A percentile compares a stretch with the other conserved stretches of the same genome.
These are phyloP conservation scores for Acanthochromis polyacanthus DNA, from an alignment of 2,113 vertebrate genomes.

Conservation along the genomic window DNA sequence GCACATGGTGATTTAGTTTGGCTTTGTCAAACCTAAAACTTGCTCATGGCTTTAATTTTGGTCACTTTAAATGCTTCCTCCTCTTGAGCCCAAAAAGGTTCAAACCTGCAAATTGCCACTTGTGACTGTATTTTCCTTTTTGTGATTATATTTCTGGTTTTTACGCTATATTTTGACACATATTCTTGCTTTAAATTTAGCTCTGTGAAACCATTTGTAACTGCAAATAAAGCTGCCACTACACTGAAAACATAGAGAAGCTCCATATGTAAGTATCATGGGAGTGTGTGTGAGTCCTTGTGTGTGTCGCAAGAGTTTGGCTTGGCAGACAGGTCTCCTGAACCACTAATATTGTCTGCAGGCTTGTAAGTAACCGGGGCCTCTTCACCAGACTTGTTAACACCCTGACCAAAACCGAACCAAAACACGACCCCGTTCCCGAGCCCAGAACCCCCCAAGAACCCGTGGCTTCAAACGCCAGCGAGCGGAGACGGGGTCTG, in stretches of 20 bases:
- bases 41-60: too few relatives aligned
- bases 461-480: constrained; percentile 44
- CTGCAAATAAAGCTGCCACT: background rate
- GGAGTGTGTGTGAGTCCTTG: background rate
- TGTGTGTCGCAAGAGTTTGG: constrained; percentile 47
- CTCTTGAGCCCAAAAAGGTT: too few relatives aligned
- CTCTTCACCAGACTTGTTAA: constrained; percentile 78
- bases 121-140: too few relatives aligned
- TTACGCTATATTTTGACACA: background rate
- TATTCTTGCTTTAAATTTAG: background rate
- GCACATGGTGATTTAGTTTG: too few relatives aligned
- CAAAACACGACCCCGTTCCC: constrained; percentile 67
- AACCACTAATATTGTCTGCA: constrained; percentile 80
- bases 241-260: background rate
- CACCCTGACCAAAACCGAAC: constrained; percentile 77
- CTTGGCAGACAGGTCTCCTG: constrained; percentile 59
- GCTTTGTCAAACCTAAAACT: too few relatives aligned
- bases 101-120: too few relatives aligned
- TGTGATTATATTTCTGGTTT: background rate
- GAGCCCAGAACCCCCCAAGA: constrained; percentile 53
- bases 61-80: too few relatives aligned
- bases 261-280: constrained; percentile 9
- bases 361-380: constrained; percentile 57
- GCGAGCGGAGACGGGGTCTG: constrained; percentile 43
- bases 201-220: background rate